Base-by-base conservation (phyloP, 2,888 invertebrate species). In the Pristionchus entomophagus region DNA sequence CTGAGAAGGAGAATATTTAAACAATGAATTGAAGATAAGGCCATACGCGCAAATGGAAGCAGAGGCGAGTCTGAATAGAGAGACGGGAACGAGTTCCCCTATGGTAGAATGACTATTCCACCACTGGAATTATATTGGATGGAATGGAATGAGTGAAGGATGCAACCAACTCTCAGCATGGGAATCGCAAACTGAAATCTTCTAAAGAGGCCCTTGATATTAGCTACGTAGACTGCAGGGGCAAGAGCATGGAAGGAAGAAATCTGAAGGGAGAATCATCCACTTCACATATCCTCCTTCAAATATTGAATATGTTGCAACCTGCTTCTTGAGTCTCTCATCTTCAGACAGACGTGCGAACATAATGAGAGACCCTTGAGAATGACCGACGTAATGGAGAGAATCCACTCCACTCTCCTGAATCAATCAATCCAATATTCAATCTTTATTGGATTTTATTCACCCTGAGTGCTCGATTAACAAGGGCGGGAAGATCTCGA, bases 341-440 rank as follows among this genome's bases (percentile, higher is more conserved):
- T 80, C 53, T 35, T 80, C 69, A 8, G 86, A 86, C n/a, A 92
- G 87, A 81, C 88, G 86, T 0, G 89, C 86, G 83, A 92, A 92
- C 91, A 92, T 91, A 17, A 90, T 90, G 51, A 73, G 73, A 12
- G 82, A 59, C 17, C 62, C 84, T 96, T 97, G 97, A 0, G 97
- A 97, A 94, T 97, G 97, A 0, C 97, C 97, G 49, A 97, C 94
- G 93, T 97, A 97, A 90, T 95, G 95, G 0, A 97, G 91, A 19
- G 95, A 94, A 0, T 95, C 89, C 38, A 95, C 94, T 0, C 95
- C 95, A 0, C 96, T 96, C 3, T 88, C 90, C 4, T 73, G n/a
- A 26, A 59, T 26, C 8, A 22, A 51, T 51, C 49, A 51, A n/a
- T n/a, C n/a, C n/a, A n/a, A n/a, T n/a, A n/a, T n/a, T 49, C 0